Conservation (phyloP, 1,140 invertebrate species). For the Harpegnathos saltator region DNA sequence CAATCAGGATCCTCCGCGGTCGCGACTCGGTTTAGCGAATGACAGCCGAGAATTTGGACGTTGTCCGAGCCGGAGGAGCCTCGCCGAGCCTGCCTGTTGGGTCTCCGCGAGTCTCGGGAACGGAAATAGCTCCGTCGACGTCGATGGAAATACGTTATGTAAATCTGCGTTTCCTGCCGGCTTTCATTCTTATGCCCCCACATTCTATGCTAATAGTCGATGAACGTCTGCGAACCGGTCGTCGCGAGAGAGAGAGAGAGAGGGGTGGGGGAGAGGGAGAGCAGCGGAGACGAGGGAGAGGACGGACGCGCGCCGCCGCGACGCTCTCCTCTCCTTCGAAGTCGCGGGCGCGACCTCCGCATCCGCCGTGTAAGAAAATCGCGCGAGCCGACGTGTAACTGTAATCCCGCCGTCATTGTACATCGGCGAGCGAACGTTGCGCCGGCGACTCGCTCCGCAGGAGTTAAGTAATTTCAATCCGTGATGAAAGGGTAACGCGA, state of each 20-base stretch:
- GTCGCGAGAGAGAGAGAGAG: conserved; percentile 17
- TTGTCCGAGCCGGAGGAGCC: not conserved
- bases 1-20: too few species aligned
- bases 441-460: conserved; percentile 11
- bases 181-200: conserved; percentile 78
- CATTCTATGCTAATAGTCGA: conserved; percentile 81
- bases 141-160: conserved; percentile 84
- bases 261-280: not conserved
- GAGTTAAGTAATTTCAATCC: not conserved
- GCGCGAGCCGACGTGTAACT: conserved; percentile 47
- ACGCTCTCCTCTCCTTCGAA: conserved; percentile 10
- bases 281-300: not conserved
- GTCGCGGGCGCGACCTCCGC: not conserved
- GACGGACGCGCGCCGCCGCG: conserved; percentile 11
- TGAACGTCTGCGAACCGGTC: conserved; percentile 41
- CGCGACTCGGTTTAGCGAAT: not conserved
- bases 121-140: conserved; percentile 80
- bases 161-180: conserved; percentile 83
- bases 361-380: conserved; percentile 22
- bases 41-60: conserved; percentile 1
- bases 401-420: conserved; percentile 59
- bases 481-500: too few species aligned
- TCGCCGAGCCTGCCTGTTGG: too few species aligned
- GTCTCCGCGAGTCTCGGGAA: conserved; percentile 44
- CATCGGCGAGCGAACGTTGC: conserved; percentile 39